phyloP scores from a whole-genome alignment of 2,113 vertebrate species.

The Amia ocellicauda region DNA sequence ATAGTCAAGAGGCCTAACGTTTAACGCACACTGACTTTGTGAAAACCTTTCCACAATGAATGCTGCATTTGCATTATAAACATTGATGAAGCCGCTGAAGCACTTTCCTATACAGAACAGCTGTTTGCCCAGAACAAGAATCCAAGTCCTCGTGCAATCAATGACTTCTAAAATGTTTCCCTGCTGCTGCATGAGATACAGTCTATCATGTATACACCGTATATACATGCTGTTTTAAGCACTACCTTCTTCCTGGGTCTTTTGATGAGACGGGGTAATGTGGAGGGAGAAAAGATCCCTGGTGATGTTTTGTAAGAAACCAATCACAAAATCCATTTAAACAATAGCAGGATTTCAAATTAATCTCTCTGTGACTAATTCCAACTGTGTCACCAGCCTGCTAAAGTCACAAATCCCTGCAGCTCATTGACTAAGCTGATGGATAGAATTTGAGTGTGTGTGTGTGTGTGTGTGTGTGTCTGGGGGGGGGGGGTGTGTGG shows the following conservation, averaged over 20 bases:
- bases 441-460: slow-evolving; percentile 5
- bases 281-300: neutral
- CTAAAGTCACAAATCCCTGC: slow-evolving; percentile 23
- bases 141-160: no score
- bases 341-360: slow-evolving; percentile 26
- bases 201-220: no score
- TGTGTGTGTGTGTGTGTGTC: neutral
- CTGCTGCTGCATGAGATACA: no score
- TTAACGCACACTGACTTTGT: no score
- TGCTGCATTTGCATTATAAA: no score
- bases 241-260: no score
- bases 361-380: slow-evolving; percentile 24
- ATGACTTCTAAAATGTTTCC: no score
- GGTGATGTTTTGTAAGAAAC: slow-evolving; percentile 8
- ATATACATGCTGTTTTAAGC: neutral
- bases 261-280: neutral
- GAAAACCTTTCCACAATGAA: no score
- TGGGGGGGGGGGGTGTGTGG: neutral
- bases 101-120: no score
- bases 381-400: slow-evolving; percentile 9
- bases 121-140: no score
- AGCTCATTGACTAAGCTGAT: slow-evolving; percentile 20
- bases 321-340: slow-evolving; percentile 23
- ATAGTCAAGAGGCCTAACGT: no score
- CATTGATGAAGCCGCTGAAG: no score